phyloP scores from a whole-genome alignment of 2,797 vertebrate species.

The Poecilia gillii region DNA sequence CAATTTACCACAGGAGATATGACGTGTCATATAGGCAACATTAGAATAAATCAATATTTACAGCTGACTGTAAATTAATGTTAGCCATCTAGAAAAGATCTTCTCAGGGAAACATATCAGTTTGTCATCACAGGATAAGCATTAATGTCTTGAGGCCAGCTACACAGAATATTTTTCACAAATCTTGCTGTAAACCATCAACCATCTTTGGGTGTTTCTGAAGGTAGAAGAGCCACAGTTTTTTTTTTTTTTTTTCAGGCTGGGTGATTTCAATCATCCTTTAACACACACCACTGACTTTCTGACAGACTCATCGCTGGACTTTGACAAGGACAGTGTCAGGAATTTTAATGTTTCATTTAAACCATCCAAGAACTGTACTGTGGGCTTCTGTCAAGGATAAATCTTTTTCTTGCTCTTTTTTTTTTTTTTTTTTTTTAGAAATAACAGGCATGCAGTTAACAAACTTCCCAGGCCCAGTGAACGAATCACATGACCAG shows the following conservation, averaged over 20 bases:
- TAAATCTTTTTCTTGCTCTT: not conserved
- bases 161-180: not conserved
- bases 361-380: not conserved
- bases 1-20: not conserved
- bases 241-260: not conserved
- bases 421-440: not conserved
- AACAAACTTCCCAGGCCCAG: not conserved
- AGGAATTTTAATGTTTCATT: constrained; percentile 1
- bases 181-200: not conserved
- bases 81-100: not conserved
- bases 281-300: constrained; percentile 2
- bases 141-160: not conserved
- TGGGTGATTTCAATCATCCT: not conserved
- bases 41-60: not conserved
- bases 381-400: not conserved
- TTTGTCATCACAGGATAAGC: not conserved
- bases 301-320: not conserved
- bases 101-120: not conserved
- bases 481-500: not conserved
- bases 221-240: not conserved
- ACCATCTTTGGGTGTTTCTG: not conserved
- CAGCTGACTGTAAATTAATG: not conserved
- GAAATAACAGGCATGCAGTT: not conserved
- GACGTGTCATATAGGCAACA: not conserved
- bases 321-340: not conserved